Conservation (phyloP, 2,113 vertebrate genomes). For the Vicugna pacos region DNA sequence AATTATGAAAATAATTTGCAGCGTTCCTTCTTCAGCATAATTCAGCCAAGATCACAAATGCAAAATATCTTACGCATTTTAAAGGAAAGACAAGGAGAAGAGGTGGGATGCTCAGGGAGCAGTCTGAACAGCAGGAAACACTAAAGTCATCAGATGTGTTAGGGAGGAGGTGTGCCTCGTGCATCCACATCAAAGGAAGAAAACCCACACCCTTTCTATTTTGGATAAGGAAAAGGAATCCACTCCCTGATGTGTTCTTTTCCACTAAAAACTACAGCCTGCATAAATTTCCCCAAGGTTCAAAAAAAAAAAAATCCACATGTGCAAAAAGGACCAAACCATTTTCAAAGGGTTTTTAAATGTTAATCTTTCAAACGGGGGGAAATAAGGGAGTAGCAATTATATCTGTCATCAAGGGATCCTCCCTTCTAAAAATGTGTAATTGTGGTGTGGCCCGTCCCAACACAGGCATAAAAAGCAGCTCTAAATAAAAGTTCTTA, state of each 20-base stretch:
- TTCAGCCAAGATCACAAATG: background rate
- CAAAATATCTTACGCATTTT: background rate
- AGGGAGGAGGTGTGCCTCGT: background rate
- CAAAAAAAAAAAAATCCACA: background rate
- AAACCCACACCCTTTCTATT: slow-evolving; percentile 26
- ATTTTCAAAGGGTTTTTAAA: slow-evolving; percentile 68
- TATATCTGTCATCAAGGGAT: slow-evolving; percentile 56
- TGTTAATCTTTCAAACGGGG: slow-evolving; percentile 66
- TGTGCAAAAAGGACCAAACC: slow-evolving; percentile 19
- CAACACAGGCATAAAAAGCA: slow-evolving; percentile 40
- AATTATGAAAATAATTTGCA: background rate
- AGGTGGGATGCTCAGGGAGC: background rate
- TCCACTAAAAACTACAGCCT: slow-evolving; percentile 62
- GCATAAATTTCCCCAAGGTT: slow-evolving; percentile 27
- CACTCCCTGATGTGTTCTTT: slow-evolving; percentile 37
- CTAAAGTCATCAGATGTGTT: background rate
- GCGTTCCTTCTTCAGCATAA: background rate
- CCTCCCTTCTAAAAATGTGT: slow-evolving; percentile 68
- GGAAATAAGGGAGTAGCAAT: slow-evolving; percentile 60
- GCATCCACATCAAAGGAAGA: background rate
- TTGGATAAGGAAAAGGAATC: slow-evolving; percentile 34
- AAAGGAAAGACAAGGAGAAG: background rate
- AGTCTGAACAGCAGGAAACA: background rate
- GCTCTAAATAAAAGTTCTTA: slow-evolving; percentile 71
- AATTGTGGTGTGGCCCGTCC: slow-evolving; percentile 6